phyloP scores from a whole-genome alignment of 2,113 vertebrate genomes.

The Baryphthengus martii region DNA sequence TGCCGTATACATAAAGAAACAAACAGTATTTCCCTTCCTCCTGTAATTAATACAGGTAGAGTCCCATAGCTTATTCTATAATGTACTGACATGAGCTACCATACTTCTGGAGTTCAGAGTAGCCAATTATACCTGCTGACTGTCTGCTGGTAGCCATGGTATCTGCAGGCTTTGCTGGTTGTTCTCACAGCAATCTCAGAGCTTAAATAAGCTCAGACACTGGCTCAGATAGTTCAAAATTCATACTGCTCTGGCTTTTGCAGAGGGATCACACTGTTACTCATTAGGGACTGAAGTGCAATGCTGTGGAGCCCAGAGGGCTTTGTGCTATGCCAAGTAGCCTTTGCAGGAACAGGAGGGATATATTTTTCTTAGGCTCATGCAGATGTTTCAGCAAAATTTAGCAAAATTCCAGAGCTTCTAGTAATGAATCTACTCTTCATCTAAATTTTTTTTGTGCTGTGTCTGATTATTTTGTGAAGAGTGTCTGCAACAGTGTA shows the following conservation, averaged over 20 bases:
- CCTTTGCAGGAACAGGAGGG: not conserved
- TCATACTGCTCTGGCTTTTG: not conserved
- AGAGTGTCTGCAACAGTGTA: not conserved
- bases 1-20: not conserved
- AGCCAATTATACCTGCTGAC: conserved; percentile 28
- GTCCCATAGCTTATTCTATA: not conserved
- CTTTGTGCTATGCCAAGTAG: not conserved
- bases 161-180: conserved; percentile 24
- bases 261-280: not conserved
- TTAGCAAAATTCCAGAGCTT: not conserved
- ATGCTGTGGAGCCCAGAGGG: not conserved
- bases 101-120: not conserved
- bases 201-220: conserved; percentile 49
- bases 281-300: conserved; percentile 32
- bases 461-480: not conserved
- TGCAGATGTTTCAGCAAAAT: not conserved
- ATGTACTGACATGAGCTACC: not conserved
- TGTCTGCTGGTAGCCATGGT: conserved; percentile 25
- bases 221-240: conserved; percentile 22
- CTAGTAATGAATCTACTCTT: not conserved
- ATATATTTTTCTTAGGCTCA: not conserved
- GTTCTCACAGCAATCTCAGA: conserved; percentile 25
- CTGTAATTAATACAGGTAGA: not conserved
- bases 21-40: not conserved
- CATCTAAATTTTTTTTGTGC: not conserved